Evolutionary conservation across 2,797 vertebrate genomes (phyloP).

Genomic region (Mus minutoides): DNA sequence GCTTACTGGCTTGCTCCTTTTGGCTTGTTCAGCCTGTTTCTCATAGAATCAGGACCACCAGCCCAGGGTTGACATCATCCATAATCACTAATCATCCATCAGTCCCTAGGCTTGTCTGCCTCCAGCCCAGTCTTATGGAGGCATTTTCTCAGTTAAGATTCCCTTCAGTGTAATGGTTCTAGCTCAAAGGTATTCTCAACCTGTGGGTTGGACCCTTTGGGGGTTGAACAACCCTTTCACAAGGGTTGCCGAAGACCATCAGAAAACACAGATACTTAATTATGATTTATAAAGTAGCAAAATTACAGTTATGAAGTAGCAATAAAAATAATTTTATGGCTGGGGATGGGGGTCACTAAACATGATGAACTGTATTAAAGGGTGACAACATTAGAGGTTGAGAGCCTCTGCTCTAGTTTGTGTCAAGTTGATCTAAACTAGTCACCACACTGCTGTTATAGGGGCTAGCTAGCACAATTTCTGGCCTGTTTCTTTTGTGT

Average conservation of each 20-base stretch:
- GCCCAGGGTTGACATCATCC: neutral
- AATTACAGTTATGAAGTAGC: neutral
- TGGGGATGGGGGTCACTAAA: neutral
- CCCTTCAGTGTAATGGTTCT: neutral
- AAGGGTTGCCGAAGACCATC: neutral
- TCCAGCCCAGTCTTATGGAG: neutral
- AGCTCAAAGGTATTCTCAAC: neutral
- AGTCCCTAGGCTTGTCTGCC: neutral
- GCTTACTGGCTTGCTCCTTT: too few relatives aligned
- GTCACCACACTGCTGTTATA: neutral
- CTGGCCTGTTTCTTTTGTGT: neutral
- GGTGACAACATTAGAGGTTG: neutral
- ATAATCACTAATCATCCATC: too few relatives aligned
- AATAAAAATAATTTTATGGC: neutral
- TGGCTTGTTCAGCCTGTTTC: too few relatives aligned
- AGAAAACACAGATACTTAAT: neutral
- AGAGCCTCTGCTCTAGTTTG: neutral
- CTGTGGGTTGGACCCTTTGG: neutral
- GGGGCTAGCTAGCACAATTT: neutral
- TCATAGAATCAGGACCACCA: too few relatives aligned
- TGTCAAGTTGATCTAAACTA: neutral
- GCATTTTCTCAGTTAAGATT: neutral
- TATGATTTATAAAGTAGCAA: neutral
- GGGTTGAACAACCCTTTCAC: neutral
- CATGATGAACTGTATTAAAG: neutral